Base-by-base conservation (phyloP, 2,888 invertebrate species). In the Troides helena region DNA sequence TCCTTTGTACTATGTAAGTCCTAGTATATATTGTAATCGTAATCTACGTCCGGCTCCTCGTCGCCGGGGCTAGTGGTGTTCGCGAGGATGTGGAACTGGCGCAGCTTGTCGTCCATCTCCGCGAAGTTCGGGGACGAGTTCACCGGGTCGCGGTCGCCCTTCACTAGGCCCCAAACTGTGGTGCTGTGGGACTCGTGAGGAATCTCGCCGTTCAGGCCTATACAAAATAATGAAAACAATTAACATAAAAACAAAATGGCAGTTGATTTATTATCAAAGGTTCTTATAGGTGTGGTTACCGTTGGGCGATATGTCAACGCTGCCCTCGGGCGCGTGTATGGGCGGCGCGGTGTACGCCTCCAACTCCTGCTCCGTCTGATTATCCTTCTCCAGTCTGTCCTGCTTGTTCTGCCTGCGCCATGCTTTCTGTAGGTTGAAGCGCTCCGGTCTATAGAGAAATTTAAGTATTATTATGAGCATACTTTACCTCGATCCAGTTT, bases 341-440 rank as follows among this genome's bases (percentile, higher is more conserved):
- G 89, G 78, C 0, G 90, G 87, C 14, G 87, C 84, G 5, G 92
- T 90, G 79, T 85, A 92, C 0, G 92, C 92, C 69, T 89, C 90
- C n/a, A 93, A 72, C 71, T 86, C 87, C 69, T 88, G 89, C 65
- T 85, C 85, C 0, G 82, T 85, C 71, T 76, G 83, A 73, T 83
- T 82, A 72, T 88, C 89, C 72, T 78, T 77, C 30, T 88, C 88
- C 72, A 85, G 53, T 56, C 86, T 89, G 30, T 94, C 93, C 76
- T 93, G 93, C 68, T 92, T 87, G 61, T 92, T 90, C 73, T 94
- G 94, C 36, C 92, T 88, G 58, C 93, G 90, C 85, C 94, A 90
- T 4, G 94, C 94, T 64, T 91, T 89, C 74, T 94, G 93, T 57
- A 94, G 84, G 80, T 95, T 94, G 79, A 94, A 94, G 66, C 94